Conservation (phyloP, 2,888 invertebrate genomes). For the Lithophane ornitopus region DNA sequence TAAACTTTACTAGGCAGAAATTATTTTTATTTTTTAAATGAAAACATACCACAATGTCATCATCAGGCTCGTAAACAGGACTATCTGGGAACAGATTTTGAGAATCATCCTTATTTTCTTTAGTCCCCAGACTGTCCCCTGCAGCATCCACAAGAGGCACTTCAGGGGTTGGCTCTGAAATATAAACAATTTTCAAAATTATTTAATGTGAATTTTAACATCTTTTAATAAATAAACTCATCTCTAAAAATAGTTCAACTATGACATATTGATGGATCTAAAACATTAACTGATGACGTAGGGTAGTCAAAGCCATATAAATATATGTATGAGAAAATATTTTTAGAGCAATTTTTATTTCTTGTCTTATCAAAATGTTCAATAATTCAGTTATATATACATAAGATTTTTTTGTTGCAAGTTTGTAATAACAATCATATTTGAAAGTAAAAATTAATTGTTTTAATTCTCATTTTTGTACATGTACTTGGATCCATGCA, state of each 20-base stretch:
- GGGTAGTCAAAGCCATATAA: too few species aligned
- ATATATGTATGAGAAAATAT: neutral
- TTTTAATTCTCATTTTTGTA: neutral
- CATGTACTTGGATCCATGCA: neutral
- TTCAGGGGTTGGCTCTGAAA: slow-evolving; percentile 29
- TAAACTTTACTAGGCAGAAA: neutral
- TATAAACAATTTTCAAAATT: neutral
- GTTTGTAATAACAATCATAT: too few species aligned
- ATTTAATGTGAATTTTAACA: neutral
- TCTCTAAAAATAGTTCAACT: neutral
- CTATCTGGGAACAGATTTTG: slow-evolving; percentile 85
- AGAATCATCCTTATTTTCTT: slow-evolving; percentile 73
- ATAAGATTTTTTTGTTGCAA: neutral
- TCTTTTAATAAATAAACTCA: neutral
- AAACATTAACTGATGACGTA: neutral
- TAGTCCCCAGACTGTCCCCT: slow-evolving; percentile 41
- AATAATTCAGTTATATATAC: neutral
- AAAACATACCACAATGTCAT: slow-evolving; percentile 72
- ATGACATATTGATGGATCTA: neutral
- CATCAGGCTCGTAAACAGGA: slow-evolving; percentile 86
- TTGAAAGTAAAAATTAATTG: too few species aligned
- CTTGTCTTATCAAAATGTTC: neutral
- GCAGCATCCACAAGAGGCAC: slow-evolving; percentile 15
- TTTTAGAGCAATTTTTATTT: neutral
- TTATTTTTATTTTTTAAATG: neutral